Evolutionary conservation across 2,113 vertebrate species (phyloP), one percentile per base, ranked within the genome.

Genomic region (Pomatostomus ruficeps): DNA sequence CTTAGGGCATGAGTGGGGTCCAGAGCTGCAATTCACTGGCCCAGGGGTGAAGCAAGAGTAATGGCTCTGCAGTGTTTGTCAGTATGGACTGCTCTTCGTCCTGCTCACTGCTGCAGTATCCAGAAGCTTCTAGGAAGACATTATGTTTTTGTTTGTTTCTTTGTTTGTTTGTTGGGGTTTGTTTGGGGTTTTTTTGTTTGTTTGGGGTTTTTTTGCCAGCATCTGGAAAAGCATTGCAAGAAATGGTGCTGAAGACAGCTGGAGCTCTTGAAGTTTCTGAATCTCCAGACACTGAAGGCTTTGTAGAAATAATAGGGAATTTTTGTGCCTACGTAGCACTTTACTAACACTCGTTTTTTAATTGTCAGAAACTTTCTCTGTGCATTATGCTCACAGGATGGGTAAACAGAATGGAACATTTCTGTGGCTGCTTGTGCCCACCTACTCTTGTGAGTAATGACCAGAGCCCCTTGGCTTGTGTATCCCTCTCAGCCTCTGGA

Each of bases 401-500:
- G 28, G 14, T 25, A 57, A 17, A 24, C 4, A 48, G 42, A 61
- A 57, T 29, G 68, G 49, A 71, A 10, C 35, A 33, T 43, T 79
- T 80, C 38, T 73, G n/a, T 0, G 3, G 11, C 21, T 57, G 14
- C n/a, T 48, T 80, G 33, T 79, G 33, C 26, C 28, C 42, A 45
- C 23, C 21, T 42, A 28, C 11, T 14, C 18, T 16, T 9, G 25
- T 26, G 33, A 67, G 29, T 35, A 62, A 58, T 26, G 51, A 45
- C 22, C 52, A 46, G 61, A 59, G 43, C 12, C 0, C 0, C 36
- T n/a, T 0, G 0, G 16, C 20, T 15, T 5, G 2, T 22, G 20
- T 49, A 80, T 40, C 29, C 17, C 19, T 48, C n/a, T 25, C 26
- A 49, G 33, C 8, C 25, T 29, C 66, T 51, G 46, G 17, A 24